Conservation (phyloP, 2,888 invertebrate genomes). For the Deilephila porcellus region DNA sequence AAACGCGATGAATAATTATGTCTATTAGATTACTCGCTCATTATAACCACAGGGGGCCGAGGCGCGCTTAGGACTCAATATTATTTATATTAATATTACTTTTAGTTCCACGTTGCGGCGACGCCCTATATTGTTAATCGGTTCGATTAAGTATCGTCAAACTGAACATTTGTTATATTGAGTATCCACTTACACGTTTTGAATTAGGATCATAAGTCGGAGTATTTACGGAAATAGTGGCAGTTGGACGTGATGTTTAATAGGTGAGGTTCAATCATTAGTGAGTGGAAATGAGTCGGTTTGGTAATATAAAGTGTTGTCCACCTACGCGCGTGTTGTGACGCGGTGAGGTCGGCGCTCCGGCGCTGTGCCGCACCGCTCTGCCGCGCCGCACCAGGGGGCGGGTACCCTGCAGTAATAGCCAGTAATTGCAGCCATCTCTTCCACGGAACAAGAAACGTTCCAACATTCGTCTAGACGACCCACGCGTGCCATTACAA, state of each 20-base stretch:
- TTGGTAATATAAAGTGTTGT: conserved; percentile 29
- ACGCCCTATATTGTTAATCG: conserved; percentile 43
- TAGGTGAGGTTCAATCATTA: not conserved
- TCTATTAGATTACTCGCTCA: conserved; percentile 56
- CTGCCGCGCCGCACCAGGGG: conserved; percentile 52
- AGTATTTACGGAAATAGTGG: not conserved
- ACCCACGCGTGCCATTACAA: conserved; percentile 49
- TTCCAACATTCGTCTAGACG: conserved; percentile 44
- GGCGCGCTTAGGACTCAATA: conserved; percentile 42
- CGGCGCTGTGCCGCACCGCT: conserved; percentile 44
- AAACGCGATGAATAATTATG: conserved; percentile 61
- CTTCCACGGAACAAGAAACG: conserved; percentile 42
- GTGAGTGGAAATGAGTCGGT: conserved; percentile 22
- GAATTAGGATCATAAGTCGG: not conserved
- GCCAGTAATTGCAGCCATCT: conserved; percentile 64
- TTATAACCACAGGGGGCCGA: conserved; percentile 57
- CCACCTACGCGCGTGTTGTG: conserved; percentile 45
- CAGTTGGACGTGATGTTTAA: not conserved
- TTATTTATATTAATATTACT: conserved; percentile 44
- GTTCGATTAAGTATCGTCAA: not conserved
- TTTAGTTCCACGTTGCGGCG: conserved; percentile 34
- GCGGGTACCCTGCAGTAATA: conserved; percentile 59
- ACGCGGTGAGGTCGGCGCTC: conserved; percentile 51
- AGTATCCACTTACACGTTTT: not conserved
- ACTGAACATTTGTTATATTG: not conserved